phyloP scores from a whole-genome alignment of 2,888 invertebrate genomes.

The Perizoma affinitatum region DNA sequence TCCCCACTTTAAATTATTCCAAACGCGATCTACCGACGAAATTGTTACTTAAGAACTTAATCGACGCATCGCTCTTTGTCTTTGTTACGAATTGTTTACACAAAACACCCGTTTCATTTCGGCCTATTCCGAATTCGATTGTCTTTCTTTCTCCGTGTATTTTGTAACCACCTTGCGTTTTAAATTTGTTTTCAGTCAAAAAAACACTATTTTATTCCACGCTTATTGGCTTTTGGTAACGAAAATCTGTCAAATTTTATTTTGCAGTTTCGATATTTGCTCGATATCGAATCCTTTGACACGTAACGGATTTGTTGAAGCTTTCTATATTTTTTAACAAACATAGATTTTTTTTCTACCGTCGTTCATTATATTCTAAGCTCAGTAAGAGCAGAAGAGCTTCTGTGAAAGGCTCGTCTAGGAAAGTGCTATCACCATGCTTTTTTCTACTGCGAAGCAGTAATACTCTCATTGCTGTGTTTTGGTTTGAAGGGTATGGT shows the following conservation, averaged over 20 bases:
- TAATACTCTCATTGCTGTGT: too few species aligned
- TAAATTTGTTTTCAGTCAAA: constrained; percentile 31
- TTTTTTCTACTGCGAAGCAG: too few species aligned
- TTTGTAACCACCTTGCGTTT: constrained; percentile 37
- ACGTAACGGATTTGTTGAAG: neutral
- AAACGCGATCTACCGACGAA: constrained; percentile 60
- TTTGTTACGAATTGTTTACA: constrained; percentile 52
- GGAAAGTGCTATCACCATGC: too few species aligned
- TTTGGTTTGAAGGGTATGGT: too few species aligned
- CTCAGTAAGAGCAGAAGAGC: too few species aligned
- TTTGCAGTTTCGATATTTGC: constrained; percentile 14
- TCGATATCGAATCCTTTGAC: constrained; percentile 6
- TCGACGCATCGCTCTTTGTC: constrained; percentile 61
- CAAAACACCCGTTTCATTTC: constrained; percentile 48
- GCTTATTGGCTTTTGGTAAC: constrained; percentile 15
- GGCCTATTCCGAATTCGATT: constrained; percentile 43
- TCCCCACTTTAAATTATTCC: constrained; percentile 61
- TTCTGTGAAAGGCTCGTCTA: too few species aligned
- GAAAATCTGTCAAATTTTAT: constrained; percentile 16
- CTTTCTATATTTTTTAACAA: too few species aligned
- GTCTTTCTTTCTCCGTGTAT: constrained; percentile 19
- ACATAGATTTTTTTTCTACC: too few species aligned
- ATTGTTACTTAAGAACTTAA: constrained; percentile 70
- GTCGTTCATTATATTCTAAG: too few species aligned
- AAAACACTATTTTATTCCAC: constrained; percentile 20